Percentiles rank a stretch among this genome's conserved stretches.
These are phyloP conservation scores for Cuniculus paca DNA, from an alignment of 2,797 vertebrate species.

Conservation along the genomic window DNA sequence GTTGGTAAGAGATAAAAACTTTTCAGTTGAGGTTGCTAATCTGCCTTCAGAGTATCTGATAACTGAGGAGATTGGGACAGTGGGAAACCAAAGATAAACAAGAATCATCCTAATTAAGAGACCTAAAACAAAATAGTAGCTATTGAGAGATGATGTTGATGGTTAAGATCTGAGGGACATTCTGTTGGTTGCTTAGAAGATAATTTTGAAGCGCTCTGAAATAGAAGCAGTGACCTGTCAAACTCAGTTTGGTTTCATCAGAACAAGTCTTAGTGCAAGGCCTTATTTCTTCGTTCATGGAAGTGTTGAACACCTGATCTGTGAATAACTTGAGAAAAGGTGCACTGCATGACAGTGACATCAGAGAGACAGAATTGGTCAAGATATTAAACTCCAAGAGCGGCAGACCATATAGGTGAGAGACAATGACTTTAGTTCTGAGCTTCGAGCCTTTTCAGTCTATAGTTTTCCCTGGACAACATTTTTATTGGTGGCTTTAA, in stretches of 20 bases:
- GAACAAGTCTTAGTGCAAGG: slow-evolving; percentile 34
- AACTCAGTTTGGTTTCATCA: slow-evolving; percentile 1
- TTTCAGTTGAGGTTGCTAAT: slow-evolving; percentile 20
- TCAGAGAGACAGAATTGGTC: background rate
- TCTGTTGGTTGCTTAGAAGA: background rate
- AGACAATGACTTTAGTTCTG: background rate
- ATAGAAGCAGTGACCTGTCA: background rate
- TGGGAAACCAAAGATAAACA: background rate
- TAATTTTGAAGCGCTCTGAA: background rate
- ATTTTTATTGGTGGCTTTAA: background rate
- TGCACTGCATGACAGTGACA: no score
- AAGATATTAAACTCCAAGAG: background rate
- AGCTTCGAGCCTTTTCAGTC: background rate
- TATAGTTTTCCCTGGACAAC: background rate
- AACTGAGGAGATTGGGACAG: background rate
- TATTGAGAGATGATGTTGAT: background rate
- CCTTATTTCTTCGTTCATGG: background rate
- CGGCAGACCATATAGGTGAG: background rate
- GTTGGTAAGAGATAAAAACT: background rate
- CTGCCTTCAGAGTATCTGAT: background rate
- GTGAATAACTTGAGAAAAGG: background rate
- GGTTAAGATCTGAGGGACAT: background rate
- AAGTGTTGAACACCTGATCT: background rate
- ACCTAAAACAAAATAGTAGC: background rate
- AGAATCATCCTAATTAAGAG: slow-evolving; percentile 1